Base-by-base conservation (phyloP, 2,888 invertebrate genomes). In the Standfussiana lucernea region DNA sequence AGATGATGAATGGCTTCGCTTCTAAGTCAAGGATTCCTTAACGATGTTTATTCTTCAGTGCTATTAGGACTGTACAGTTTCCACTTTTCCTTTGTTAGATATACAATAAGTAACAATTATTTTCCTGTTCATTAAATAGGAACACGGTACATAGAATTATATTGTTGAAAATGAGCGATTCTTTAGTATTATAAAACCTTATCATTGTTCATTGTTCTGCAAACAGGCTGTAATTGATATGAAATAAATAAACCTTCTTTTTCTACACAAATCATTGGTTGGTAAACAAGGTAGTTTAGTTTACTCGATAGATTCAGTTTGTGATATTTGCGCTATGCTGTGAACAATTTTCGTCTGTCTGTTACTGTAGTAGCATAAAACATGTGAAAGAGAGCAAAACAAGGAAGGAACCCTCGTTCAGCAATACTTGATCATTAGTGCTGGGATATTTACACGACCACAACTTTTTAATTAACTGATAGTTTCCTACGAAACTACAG, bases 241-340 rank as follows among this genome's bases (percentile, higher is more conserved):
- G 5, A 59, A 7, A 35, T 42, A 53, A 42, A 53, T 42, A 42
- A 50, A 21, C 28, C 2, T n/a, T 11, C 21, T 62, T 37, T 42
- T 45, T n/a, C 28, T 15, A 21, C 24, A 70, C 70, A 32, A 50
- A 50, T 35, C n/a, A 3, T 66, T 65, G 79, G 50, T 79, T 72
- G 35, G 28, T 18, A 42, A 42, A 32, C 18, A 42, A 35, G 11
- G 5, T 5, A 28, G 24, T 35, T 10, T 15, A 7, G 32, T 62
- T 47, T 75, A 45, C 28, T 47, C 15, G 21, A 50, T 32, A 32
- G 13, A 18, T 15, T 73, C 2, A 10, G 6, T 18, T 45, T 15
- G 1, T 8, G 13, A 62, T 56, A 21, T 74, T 74, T 28, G 8
- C 18, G 21, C 21, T 24, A 28, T 62, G 32, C 15, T 61, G n/a